These are phyloP conservation scores for Trissolcus brochymenae DNA, from an alignment of 2,888 invertebrate species.

Conservation along the genomic window DNA sequence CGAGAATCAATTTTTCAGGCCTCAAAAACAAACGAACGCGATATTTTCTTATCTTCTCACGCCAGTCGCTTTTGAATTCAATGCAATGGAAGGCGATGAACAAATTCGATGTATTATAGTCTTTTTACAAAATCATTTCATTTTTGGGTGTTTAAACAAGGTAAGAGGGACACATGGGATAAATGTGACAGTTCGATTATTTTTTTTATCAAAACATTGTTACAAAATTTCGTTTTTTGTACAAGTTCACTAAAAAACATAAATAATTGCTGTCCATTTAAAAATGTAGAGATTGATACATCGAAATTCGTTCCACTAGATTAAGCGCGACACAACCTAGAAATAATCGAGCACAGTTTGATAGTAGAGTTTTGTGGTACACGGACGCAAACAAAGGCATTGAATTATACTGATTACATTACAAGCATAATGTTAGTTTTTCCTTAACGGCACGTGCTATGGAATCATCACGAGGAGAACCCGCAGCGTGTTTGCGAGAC, in stretches of 20 bases:
- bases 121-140: too few relatives aligned
- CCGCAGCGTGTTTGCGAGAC: conserved; percentile 38
- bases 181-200: neutral
- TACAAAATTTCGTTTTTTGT: neutral
- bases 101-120: too few relatives aligned
- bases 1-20: neutral
- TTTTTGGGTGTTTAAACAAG: neutral
- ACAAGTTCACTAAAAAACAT: neutral
- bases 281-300: too few relatives aligned
- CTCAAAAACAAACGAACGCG: neutral
- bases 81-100: too few relatives aligned
- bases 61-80: too few relatives aligned
- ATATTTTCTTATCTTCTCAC: too few relatives aligned
- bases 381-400: conserved; percentile 37
- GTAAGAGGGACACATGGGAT: neutral
- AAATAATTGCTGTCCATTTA: neutral
- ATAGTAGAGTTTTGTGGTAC: conserved; percentile 27
- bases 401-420: conserved; percentile 31
- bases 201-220: neutral
- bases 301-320: neutral
- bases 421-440: conserved; percentile 51
- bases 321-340: conserved; percentile 12
- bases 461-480: conserved; percentile 44
- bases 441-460: conserved; percentile 61
- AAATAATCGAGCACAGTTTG: conserved; percentile 25